These are phyloP conservation scores for Orchesellides sinensis DNA, from an alignment of 2,888 invertebrate species.

Conservation along the genomic window DNA sequence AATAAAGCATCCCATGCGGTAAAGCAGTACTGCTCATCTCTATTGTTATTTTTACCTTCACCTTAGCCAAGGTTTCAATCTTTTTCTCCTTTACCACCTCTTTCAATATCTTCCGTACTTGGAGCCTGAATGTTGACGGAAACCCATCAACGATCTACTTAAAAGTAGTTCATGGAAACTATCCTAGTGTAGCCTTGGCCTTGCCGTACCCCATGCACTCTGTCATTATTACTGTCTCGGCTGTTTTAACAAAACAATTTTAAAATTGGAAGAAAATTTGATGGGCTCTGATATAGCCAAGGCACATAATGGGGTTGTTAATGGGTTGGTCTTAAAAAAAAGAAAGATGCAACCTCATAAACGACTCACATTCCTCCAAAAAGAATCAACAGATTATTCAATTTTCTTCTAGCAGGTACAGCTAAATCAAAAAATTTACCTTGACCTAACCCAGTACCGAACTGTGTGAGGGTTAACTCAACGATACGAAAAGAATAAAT, in stretches of 20 bases:
- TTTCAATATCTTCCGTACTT: background rate
- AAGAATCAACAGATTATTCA: too few species aligned
- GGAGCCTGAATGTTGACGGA: background rate
- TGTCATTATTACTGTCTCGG: background rate
- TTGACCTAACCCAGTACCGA: too few species aligned
- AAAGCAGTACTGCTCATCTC: background rate
- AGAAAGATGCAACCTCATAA: too few species aligned
- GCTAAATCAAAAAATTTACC: too few species aligned
- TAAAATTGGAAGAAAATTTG: background rate
- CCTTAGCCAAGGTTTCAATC: background rate
- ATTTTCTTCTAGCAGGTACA: too few species aligned
- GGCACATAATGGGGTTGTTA: constrained; percentile 18
- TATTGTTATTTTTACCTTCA: background rate
- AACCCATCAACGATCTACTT: background rate
- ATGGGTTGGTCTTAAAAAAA: background rate
- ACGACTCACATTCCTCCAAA: too few species aligned
- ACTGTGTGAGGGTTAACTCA: too few species aligned
- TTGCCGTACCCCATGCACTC: background rate
- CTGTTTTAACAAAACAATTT: background rate
- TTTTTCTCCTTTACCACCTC: background rate
- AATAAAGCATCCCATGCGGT: background rate
- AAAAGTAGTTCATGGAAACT: background rate
- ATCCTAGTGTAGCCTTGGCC: constrained; percentile 7
- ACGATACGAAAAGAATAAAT: too few species aligned
- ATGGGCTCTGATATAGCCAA: too few species aligned